phyloP scores from a whole-genome alignment of 1,140 invertebrate species.

The Solen grandis region DNA sequence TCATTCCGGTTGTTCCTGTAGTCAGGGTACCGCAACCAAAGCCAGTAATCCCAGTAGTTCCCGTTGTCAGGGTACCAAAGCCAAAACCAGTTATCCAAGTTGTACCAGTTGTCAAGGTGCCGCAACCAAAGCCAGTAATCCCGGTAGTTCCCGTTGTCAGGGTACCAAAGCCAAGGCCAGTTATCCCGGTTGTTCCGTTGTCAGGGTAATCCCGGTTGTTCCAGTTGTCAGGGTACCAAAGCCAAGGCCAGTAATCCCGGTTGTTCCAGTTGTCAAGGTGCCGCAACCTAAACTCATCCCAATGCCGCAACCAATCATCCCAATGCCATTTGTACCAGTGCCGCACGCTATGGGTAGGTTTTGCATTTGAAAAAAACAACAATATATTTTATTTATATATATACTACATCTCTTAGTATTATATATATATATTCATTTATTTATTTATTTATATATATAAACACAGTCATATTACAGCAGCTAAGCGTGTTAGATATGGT shows the following conservation, averaged over 20 bases:
- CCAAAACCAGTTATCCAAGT: constrained; percentile 17
- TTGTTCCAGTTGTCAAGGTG: constrained; percentile 14
- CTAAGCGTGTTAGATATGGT: too few relatives aligned
- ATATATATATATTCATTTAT: too few relatives aligned
- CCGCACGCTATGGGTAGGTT: too few relatives aligned
- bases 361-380: too few relatives aligned
- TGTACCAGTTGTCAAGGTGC: constrained; percentile 13
- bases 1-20: constrained; percentile 6
- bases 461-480: too few relatives aligned
- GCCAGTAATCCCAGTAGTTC: constrained; percentile 14
- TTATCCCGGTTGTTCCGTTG: too few relatives aligned
- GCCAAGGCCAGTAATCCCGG: constrained; percentile 11
- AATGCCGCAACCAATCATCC: constrained; percentile 8
- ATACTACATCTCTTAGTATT: too few relatives aligned
- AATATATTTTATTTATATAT: too few relatives aligned
- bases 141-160: constrained; percentile 12
- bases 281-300: neutral
- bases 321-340: neutral
- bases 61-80: constrained; percentile 4
- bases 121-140: constrained; percentile 7
- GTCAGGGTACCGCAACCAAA: constrained; percentile 6
- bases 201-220: constrained; percentile 6
- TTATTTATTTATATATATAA: too few relatives aligned
- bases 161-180: constrained; percentile 9
- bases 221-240: constrained; percentile 13